Base-by-base conservation (phyloP, 2,888 invertebrate species). In the Drosophila borealis region DNA sequence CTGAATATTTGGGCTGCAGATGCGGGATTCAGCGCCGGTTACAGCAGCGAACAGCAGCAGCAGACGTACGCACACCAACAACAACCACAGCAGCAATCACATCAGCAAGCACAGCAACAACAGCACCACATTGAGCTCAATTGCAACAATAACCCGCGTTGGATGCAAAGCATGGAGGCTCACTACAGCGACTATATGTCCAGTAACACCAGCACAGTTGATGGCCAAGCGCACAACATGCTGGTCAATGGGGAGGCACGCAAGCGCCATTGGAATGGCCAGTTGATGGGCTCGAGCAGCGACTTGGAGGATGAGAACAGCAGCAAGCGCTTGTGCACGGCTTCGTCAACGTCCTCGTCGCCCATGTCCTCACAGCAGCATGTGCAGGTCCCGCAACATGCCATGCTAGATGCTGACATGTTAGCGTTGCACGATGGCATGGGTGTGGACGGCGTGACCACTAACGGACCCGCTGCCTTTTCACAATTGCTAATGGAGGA, bases 121-220 rank as follows among this genome's bases (percentile, higher is more conserved):
- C 88, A 90, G 14, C 91, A 91, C 70, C 90, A 90, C 60, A 90
- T 91, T 45, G 89, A 91, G 37, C 73, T 91, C 8, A 90, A 89
- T 51, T 88, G 90, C 55, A 89, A 88, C 59, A 90, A 90, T 60
- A 92, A 90, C 73, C 91, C 91, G 0, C 90, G 92, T 50, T 91
- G 91, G 91, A 91, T 91, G 90, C 91, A 91, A 61, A 90, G 90
- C 69, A 91, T 91, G 89, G 92, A 91, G 54, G 90, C 91, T 13
- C 92, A 91, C 69, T 90, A 91, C 51, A 89, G 85, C 8, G 92
- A 91, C 49, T 91, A 91, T 42, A 84, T 91, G 71, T 78, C 90
- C 19, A 86, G 65, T 50, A 72, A 55, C 39, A 73, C 70, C 9
- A 89, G 75, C 67, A 75, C 80, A 3, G 81, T 75, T n/a, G 89